Conservation (phyloP, 2,797 vertebrate species). For the Muscicapa striata region DNA sequence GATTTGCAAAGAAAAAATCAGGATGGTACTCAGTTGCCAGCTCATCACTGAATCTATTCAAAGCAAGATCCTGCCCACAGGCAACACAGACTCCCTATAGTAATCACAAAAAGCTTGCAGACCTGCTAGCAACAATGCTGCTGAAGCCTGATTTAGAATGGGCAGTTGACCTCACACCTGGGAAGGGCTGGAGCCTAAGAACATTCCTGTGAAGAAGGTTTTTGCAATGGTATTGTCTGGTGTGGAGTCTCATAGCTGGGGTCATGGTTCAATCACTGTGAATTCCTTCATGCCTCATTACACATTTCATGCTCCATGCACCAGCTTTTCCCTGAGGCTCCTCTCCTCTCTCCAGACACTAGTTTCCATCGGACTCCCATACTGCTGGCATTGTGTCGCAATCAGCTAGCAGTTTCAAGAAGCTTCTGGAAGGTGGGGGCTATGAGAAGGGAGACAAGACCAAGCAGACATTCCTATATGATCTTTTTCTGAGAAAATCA, state of each 20-base stretch:
- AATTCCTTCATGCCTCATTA: slow-evolving; percentile 7
- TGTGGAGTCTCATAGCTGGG: background rate
- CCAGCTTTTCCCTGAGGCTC: background rate
- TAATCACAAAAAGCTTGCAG: background rate
- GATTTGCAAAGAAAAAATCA: background rate
- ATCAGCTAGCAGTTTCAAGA: background rate
- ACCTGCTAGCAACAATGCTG: fast-evolving
- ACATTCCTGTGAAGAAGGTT: background rate
- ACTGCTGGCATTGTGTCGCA: background rate
- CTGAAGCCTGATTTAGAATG: background rate
- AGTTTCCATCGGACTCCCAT: background rate
- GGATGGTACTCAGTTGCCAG: background rate
- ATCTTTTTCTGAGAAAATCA: background rate
- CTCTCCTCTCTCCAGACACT: background rate
- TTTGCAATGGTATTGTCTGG: background rate
- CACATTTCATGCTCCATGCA: background rate
- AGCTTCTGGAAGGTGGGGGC: background rate
- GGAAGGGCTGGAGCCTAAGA: background rate
- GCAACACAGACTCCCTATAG: background rate
- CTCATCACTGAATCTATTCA: background rate
- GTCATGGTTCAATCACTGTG: background rate
- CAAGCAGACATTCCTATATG: background rate
- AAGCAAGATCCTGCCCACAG: background rate
- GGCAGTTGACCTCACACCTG: background rate
- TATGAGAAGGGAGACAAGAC: background rate